phyloP scores from a whole-genome alignment of 2,113 vertebrate species.

The Cyprinodon tularosa region DNA sequence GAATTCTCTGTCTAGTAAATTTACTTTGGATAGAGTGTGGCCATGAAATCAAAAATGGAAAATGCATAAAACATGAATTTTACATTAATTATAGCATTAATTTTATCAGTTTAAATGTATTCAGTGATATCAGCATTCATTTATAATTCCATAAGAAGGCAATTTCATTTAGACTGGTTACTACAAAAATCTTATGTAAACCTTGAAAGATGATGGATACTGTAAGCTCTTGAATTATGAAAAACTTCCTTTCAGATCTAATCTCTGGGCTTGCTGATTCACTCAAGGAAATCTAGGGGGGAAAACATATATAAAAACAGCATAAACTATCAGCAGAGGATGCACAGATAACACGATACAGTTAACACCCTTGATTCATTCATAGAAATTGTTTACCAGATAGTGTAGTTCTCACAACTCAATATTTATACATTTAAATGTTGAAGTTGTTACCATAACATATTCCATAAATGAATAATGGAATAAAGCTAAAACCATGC shows the following conservation, averaged over 20 bases:
- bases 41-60: not conserved
- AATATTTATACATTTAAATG: not conserved
- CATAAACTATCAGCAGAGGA: not conserved
- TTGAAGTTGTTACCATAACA: not conserved
- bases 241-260: not conserved
- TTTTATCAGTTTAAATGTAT: not conserved
- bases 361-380: not conserved
- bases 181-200: not conserved
- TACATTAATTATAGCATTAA: not conserved
- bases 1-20: not conserved
- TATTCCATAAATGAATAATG: not conserved
- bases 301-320: not conserved
- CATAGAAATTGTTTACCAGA: not conserved
- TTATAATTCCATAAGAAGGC: not conserved
- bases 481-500: not conserved
- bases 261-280: not conserved
- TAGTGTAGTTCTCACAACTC: not conserved
- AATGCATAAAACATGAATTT: not conserved
- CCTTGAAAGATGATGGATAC: not conserved
- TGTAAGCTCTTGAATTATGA: not conserved
- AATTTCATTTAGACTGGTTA: not conserved
- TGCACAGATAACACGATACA: not conserved
- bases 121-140: not conserved
- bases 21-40: not conserved
- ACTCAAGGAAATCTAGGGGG: not conserved